A percentile compares a stretch with the other conserved stretches of the same genome.
phyloP scores from a whole-genome alignment of 1,140 invertebrate genomes.

The Trinorchestia longiramus region DNA sequence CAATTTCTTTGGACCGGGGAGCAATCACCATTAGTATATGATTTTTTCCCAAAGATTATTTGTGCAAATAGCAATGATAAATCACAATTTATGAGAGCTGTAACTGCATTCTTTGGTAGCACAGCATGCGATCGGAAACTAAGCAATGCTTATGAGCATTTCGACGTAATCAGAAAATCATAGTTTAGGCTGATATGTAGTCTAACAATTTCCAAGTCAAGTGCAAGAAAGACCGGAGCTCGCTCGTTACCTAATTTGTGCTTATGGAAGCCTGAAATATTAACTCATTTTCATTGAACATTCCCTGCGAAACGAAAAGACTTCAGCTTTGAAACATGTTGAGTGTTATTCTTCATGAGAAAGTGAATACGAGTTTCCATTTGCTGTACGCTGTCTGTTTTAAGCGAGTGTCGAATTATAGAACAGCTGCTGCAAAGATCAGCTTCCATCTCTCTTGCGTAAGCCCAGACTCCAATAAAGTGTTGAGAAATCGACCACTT shows the following conservation, averaged over 20 bases:
- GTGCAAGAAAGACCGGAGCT: neutral
- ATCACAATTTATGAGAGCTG: neutral
- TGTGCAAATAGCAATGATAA: neutral
- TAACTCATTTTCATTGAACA: neutral
- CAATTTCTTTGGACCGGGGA: neutral
- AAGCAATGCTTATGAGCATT: neutral
- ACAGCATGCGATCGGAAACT: constrained; percentile 3
- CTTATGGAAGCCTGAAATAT: neutral
- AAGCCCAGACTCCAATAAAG: neutral
- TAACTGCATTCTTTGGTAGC: neutral
- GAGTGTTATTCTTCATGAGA: neutral
- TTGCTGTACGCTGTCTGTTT: neutral
- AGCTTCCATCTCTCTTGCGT: neutral
- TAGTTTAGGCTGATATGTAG: neutral
- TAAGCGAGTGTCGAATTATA: neutral
- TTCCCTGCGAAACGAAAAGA: neutral
- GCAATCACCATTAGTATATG: neutral
- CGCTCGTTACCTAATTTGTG: neutral
- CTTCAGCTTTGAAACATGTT: neutral
- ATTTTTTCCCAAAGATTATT: constrained; percentile 2
- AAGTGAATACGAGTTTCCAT: neutral
- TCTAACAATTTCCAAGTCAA: neutral
- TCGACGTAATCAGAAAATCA: neutral
- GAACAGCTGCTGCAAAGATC: neutral
- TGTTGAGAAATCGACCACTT: neutral